Evolutionary conservation across 2,888 invertebrate genomes (phyloP).

Genomic region (Ecliptopera silaceata): DNA sequence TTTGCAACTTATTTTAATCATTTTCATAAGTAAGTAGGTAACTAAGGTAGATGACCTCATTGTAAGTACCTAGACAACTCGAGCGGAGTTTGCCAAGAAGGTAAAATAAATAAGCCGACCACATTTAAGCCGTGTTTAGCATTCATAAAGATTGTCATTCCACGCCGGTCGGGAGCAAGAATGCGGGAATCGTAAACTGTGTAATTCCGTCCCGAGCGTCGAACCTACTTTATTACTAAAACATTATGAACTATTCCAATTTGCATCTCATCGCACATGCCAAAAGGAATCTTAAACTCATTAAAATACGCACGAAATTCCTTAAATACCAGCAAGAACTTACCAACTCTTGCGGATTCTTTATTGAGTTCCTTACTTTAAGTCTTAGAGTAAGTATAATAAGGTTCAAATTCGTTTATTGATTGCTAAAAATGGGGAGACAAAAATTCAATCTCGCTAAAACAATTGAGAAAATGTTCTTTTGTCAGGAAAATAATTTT

Average conservation of each 20-base stretch:
- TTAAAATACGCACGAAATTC: slow-evolving; percentile 16
- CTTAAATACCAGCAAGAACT: slow-evolving; percentile 1
- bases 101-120: not conserved
- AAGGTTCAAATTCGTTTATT: slow-evolving; percentile 13
- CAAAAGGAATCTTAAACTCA: slow-evolving; percentile 15
- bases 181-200: slow-evolving; percentile 40
- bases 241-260: slow-evolving; percentile 60
- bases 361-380: not conserved
- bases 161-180: slow-evolving; percentile 36
- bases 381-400: no score
- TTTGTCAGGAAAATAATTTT: slow-evolving; percentile 23
- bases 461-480: slow-evolving; percentile 27
- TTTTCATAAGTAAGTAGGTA: no score
- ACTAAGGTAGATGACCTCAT: no score
- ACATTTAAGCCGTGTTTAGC: slow-evolving; percentile 23
- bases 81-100: not conserved
- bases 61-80: no score
- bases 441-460: slow-evolving; percentile 10
- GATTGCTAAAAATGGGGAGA: slow-evolving; percentile 1
- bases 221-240: slow-evolving; percentile 40
- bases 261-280: slow-evolving; percentile 41
- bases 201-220: slow-evolving; percentile 39
- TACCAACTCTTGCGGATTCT: not conserved
- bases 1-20: no score
- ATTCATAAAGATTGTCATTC: slow-evolving; percentile 34